Evolutionary conservation across 2,888 invertebrate genomes (phyloP).

Genomic region (Lithodes maja): DNA sequence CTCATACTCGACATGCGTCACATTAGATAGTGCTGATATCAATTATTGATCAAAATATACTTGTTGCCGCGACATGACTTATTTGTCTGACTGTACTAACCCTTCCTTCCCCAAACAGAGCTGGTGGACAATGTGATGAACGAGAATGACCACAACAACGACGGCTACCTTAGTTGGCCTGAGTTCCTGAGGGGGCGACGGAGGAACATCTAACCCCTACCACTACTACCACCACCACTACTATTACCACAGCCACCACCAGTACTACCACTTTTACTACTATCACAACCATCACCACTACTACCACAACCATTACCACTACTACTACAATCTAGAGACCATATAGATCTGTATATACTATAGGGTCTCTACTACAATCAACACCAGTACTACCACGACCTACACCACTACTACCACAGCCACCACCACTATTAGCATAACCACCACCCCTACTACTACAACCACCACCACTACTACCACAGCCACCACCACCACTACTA

Average conservation of each 20-base stretch:
- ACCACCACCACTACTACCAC: too few relatives aligned
- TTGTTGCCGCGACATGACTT: too few relatives aligned
- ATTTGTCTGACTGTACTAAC: not conserved
- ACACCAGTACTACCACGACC: not conserved
- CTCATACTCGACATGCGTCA: too few relatives aligned
- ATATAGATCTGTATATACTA: too few relatives aligned
- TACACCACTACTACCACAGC: too few relatives aligned
- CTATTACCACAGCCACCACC: not conserved
- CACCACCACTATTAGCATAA: too few relatives aligned
- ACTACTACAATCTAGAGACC: too few relatives aligned
- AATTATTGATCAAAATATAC: too few relatives aligned
- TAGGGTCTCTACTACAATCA: not conserved
- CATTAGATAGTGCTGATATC: too few relatives aligned
- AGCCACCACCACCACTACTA: too few relatives aligned
- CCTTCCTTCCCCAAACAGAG: constrained; percentile 78
- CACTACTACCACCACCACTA: not conserved
- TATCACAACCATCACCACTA: not conserved
- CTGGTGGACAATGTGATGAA: constrained; percentile 89
- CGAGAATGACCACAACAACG: constrained; percentile 88
- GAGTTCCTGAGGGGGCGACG: constrained; percentile 78
- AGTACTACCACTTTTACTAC: not conserved
- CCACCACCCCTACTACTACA: too few relatives aligned
- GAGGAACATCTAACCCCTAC: not conserved
- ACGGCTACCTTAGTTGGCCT: constrained; percentile 89
- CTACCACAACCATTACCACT: too few relatives aligned